phyloP scores from a whole-genome alignment of 2,113 vertebrate genomes.

The Apodemus sylvaticus region DNA sequence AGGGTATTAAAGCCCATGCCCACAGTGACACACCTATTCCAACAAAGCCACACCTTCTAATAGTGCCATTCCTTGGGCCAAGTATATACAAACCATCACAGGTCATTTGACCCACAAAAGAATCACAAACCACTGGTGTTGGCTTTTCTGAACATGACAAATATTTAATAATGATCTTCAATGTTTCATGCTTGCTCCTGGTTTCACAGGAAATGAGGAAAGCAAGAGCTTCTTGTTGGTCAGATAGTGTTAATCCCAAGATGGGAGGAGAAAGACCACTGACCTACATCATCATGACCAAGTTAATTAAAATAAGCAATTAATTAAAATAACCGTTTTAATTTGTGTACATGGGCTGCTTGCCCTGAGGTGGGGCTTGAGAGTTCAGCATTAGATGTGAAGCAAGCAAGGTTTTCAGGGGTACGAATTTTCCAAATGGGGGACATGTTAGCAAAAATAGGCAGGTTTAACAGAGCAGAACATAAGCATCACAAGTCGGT shows the following conservation, averaged over 20 bases:
- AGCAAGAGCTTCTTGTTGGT: slow-evolving; percentile 15
- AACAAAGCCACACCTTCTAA: no score
- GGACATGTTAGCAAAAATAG: neutral
- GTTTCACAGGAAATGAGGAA: slow-evolving; percentile 23
- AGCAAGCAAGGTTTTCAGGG: neutral
- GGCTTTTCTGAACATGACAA: slow-evolving; percentile 26
- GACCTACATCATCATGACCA: neutral
- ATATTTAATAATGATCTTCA: slow-evolving; percentile 59
- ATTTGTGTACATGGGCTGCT: neutral
- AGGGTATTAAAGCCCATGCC: no score
- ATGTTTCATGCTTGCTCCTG: slow-evolving; percentile 20
- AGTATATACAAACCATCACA: no score
- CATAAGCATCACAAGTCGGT: neutral
- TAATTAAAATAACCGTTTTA: neutral
- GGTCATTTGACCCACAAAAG: neutral
- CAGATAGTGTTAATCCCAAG: neutral
- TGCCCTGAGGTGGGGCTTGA: neutral
- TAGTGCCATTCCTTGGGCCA: no score
- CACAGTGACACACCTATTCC: no score
- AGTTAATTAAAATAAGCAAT: neutral
- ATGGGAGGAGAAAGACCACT: neutral
- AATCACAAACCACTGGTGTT: neutral
- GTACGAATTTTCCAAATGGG: neutral
- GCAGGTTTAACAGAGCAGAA: neutral
- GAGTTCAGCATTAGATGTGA: neutral